A percentile compares a stretch with the other conserved stretches of the same genome.
Evolutionary conservation across 2,888 invertebrate genomes (phyloP).

Genomic region (Herminia tarsipennalis): DNA sequence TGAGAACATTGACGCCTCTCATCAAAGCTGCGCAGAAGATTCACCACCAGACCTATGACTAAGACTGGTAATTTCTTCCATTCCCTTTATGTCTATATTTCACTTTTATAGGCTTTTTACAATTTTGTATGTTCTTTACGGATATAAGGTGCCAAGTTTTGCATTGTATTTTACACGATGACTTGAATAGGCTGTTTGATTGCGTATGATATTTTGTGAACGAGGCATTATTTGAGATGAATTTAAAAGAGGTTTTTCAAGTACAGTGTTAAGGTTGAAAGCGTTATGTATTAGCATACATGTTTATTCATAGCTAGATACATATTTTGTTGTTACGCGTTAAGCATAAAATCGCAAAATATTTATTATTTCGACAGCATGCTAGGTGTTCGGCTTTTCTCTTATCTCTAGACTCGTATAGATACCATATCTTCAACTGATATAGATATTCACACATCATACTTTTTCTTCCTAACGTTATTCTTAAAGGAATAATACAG

Average conservation of each 20-base stretch:
- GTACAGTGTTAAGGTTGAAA: slow-evolving; percentile 14
- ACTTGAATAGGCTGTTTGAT: slow-evolving; percentile 28
- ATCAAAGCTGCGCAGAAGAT: slow-evolving; percentile 96
- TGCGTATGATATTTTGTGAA: slow-evolving; percentile 21
- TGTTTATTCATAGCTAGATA: slow-evolving; percentile 32
- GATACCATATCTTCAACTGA: slow-evolving; percentile 70
- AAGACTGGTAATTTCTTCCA: slow-evolving; percentile 61
- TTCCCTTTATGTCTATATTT: slow-evolving; percentile 55
- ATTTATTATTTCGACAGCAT: slow-evolving; percentile 59
- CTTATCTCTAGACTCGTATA: slow-evolving; percentile 61
- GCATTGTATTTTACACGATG: slow-evolving; percentile 37
- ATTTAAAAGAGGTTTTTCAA: slow-evolving; percentile 20
- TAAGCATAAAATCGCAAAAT: slow-evolving; percentile 48
- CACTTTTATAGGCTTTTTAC: slow-evolving; percentile 69
- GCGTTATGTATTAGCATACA: slow-evolving; percentile 35
- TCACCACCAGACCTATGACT: slow-evolving; percentile 87
- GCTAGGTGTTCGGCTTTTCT: slow-evolving; percentile 51
- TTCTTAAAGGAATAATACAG: slow-evolving; percentile 36
- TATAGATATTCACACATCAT: slow-evolving; percentile 68
- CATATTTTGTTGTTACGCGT: slow-evolving; percentile 25
- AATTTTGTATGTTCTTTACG: slow-evolving; percentile 55
- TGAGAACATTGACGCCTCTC: slow-evolving; percentile 93
- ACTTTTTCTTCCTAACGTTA: slow-evolving; percentile 44
- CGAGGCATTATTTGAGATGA: slow-evolving; percentile 30
- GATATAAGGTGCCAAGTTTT: slow-evolving; percentile 62